Conservation (phyloP, 2,113 vertebrate genomes). For the Peromyscus leucopus region DNA sequence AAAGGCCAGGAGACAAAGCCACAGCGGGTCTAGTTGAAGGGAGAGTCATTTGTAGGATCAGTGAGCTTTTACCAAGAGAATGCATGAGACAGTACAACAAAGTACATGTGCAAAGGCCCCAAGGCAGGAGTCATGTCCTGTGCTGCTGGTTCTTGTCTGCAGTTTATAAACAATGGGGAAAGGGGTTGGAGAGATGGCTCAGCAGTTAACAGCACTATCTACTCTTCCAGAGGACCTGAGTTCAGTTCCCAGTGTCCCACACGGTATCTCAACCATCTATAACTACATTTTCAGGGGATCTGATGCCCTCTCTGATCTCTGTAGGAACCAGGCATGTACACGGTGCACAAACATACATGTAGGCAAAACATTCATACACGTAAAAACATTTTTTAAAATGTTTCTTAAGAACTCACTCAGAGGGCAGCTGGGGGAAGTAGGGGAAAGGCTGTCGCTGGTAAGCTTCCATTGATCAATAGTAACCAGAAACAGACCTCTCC, state of each 20-base stretch:
- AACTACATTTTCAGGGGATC: background rate
- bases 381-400: background rate
- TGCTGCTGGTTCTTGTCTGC: background rate
- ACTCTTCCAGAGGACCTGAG: background rate
- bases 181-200: background rate
- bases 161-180: background rate
- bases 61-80: background rate
- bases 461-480: background rate
- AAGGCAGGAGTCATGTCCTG: background rate
- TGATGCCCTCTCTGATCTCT: background rate
- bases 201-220: background rate
- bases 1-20: constrained; percentile 20
- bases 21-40: background rate
- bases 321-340: background rate
- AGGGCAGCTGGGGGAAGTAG: background rate
- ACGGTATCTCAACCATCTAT: background rate
- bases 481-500: background rate
- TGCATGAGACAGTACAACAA: background rate
- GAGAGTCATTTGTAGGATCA: background rate
- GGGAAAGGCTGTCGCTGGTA: background rate
- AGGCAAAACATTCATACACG: background rate
- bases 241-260: background rate
- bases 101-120: background rate
- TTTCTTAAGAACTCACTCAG: background rate
- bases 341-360: background rate